A percentile compares a stretch with the other conserved stretches of the same genome.
Conservation (phyloP, 2,113 vertebrate species). For the Bufo bufo region DNA sequence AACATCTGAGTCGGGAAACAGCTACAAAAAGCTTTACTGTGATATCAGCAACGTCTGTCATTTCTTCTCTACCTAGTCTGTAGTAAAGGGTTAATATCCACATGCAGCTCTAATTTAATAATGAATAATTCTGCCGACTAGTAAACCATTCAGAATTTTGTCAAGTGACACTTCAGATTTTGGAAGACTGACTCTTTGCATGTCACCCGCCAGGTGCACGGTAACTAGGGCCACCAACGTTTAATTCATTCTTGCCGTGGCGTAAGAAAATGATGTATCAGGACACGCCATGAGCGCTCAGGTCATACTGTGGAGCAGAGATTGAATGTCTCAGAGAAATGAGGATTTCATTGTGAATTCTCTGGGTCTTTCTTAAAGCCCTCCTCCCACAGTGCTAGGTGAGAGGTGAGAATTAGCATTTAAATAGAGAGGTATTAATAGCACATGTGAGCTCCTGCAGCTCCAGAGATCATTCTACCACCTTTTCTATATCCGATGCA, state of each 20-base stretch:
- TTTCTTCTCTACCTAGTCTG: neutral
- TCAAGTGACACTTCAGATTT: constrained; percentile 47
- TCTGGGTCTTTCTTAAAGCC: constrained; percentile 43
- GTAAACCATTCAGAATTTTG: constrained; percentile 30
- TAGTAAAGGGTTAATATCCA: constrained; percentile 13
- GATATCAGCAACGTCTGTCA: no score
- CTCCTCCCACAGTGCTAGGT: constrained; percentile 42
- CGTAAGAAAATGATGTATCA: constrained; percentile 44
- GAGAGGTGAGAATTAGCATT: constrained; percentile 59
- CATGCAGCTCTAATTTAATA: neutral
- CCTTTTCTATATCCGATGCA: constrained; percentile 14
- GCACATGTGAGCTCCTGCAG: constrained; percentile 34
- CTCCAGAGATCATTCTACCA: constrained; percentile 29
- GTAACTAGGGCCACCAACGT: constrained; percentile 35
- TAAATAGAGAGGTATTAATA: constrained; percentile 59
- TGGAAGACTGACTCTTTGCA: neutral
- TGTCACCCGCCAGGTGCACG: constrained; percentile 26
- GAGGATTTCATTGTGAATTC: constrained; percentile 57
- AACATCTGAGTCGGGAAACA: no score
- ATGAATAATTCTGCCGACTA: neutral
- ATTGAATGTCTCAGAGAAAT: constrained; percentile 55
- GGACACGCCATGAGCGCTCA: constrained; percentile 12
- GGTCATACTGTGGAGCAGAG: constrained; percentile 49
- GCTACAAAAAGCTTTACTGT: no score
- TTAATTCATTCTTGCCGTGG: constrained; percentile 32